phyloP scores from a whole-genome alignment of 2,888 invertebrate genomes.

The Pyrrhia umbra region DNA sequence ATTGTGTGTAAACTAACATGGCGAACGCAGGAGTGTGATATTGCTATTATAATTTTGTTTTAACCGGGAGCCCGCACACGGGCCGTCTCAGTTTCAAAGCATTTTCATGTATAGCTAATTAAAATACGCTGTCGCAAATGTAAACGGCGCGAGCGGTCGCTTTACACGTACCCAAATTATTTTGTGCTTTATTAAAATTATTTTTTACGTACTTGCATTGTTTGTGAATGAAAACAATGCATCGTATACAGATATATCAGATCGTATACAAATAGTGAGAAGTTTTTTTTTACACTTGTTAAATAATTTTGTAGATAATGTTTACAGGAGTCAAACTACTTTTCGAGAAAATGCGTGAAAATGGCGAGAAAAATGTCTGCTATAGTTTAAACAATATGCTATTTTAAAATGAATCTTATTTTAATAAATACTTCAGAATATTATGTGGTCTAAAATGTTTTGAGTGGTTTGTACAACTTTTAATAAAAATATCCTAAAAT shows the following conservation, averaged over 20 bases:
- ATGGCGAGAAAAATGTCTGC: too few relatives aligned
- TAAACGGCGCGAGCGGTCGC: constrained; percentile 75
- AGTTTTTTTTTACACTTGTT: too few relatives aligned
- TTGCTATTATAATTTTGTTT: constrained; percentile 80
- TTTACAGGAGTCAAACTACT: too few relatives aligned
- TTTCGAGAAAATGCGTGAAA: too few relatives aligned
- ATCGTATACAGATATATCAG: too few relatives aligned
- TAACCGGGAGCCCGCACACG: constrained; percentile 70
- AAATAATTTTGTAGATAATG: too few relatives aligned
- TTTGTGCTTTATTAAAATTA: constrained; percentile 80
- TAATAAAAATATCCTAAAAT: constrained; percentile 1
- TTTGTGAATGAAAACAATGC: constrained; percentile 8
- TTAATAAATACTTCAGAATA: too few relatives aligned
- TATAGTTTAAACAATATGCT: too few relatives aligned
- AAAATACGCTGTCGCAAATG: constrained; percentile 86
- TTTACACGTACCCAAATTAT: constrained; percentile 74
- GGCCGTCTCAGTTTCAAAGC: constrained; percentile 82
- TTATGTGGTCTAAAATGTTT: too few relatives aligned
- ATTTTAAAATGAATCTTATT: too few relatives aligned
- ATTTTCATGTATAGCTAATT: constrained; percentile 90
- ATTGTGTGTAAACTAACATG: constrained; percentile 70
- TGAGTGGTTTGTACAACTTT: too few relatives aligned
- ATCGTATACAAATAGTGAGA: too few relatives aligned
- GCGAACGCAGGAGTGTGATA: constrained; percentile 76
- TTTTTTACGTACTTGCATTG: constrained; percentile 69